Conservation (phyloP, 2,113 vertebrate genomes). For the Lycaon pictus region DNA sequence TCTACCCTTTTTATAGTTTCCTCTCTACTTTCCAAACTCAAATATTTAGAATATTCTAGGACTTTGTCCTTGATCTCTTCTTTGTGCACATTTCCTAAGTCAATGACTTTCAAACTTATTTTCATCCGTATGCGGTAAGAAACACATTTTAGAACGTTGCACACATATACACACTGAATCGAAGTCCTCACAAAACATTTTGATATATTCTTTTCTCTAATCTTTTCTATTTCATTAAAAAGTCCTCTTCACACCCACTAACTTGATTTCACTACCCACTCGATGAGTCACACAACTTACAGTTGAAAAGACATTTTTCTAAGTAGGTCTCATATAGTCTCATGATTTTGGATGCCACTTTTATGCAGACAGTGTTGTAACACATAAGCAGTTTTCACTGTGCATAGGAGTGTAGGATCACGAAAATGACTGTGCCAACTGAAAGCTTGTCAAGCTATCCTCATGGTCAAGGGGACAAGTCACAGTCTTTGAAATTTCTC, state of each 20-base stretch:
- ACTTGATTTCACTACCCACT: neutral
- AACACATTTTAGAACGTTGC: neutral
- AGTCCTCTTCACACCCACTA: neutral
- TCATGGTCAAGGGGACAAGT: neutral
- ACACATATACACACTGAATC: neutral
- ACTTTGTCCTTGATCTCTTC: neutral
- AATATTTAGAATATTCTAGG: neutral
- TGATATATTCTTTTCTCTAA: neutral
- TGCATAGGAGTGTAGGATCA: neutral
- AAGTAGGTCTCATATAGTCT: neutral
- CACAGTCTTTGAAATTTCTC: neutral
- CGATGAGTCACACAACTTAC: neutral
- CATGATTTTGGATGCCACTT: neutral
- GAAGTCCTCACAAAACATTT: neutral
- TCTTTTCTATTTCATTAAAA: slow-evolving; percentile 2
- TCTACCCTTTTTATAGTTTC: neutral
- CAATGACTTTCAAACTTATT: neutral
- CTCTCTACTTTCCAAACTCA: neutral
- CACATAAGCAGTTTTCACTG: neutral
- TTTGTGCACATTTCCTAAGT: neutral
- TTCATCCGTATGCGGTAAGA: neutral
- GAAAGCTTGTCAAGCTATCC: neutral
- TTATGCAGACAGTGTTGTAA: neutral
- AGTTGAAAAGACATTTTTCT: neutral
- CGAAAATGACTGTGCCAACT: neutral